Evolutionary conservation across 1,140 invertebrate genomes (phyloP).

Genomic region (Hylyphantes graminicola): DNA sequence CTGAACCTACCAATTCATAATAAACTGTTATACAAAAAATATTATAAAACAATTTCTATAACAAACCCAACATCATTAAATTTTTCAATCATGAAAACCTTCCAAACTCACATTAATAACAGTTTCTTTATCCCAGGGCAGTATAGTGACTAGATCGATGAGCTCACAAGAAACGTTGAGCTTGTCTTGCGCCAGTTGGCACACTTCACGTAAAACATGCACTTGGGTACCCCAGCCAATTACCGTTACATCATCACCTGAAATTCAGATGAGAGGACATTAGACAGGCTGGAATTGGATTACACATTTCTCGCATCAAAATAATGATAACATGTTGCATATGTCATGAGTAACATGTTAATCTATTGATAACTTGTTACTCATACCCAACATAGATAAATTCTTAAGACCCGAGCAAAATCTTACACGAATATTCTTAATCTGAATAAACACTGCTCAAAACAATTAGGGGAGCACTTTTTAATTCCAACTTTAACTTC

Average conservation of each 20-base stretch:
- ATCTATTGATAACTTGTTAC: neutral
- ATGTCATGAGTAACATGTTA: neutral
- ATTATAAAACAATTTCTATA: neutral
- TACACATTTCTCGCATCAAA: neutral
- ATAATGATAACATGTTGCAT: neutral
- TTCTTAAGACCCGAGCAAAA: too few species aligned
- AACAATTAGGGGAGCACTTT: too few species aligned
- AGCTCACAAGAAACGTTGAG: slow-evolving; percentile 86
- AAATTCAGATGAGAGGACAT: slow-evolving; percentile 31
- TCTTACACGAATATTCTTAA: too few species aligned
- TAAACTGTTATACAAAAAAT: too few species aligned
- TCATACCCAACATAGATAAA: too few species aligned
- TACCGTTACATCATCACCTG: slow-evolving; percentile 89
- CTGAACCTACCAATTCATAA: too few species aligned
- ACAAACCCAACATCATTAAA: neutral
- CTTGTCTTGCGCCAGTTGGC: slow-evolving; percentile 83
- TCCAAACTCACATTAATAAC: slow-evolving; percentile 81
- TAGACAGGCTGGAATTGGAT: neutral
- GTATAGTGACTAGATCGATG: slow-evolving; percentile 94
- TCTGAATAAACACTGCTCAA: too few species aligned
- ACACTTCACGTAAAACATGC: slow-evolving; percentile 92
- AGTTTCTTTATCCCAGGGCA: slow-evolving; percentile 95
- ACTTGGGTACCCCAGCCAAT: slow-evolving; percentile 98
- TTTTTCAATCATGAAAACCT: neutral
- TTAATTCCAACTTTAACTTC: too few species aligned